These are phyloP conservation scores for Coptodon bakossiorum DNA, from an alignment of 2,113 vertebrate genomes.

Conservation along the genomic window DNA sequence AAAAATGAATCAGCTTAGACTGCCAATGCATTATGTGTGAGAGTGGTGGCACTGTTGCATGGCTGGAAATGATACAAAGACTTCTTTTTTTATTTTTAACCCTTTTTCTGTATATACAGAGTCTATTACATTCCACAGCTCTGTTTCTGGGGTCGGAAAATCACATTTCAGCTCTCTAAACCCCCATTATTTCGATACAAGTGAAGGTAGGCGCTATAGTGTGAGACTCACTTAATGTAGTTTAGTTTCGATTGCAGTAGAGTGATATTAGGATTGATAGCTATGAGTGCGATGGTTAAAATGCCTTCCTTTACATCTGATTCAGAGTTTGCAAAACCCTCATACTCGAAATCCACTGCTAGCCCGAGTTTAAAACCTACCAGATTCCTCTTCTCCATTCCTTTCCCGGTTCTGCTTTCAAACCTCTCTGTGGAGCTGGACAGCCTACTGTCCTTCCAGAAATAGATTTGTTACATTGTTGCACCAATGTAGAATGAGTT, in stretches of 20 bases:
- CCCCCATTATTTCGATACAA: neutral
- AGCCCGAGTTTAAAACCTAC: neutral
- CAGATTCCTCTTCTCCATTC: neutral
- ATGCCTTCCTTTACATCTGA: neutral
- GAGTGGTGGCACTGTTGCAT: slow-evolving; percentile 22
- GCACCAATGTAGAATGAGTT: neutral
- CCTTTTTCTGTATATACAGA: neutral
- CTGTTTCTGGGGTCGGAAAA: neutral
- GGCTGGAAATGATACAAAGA: slow-evolving; percentile 5
- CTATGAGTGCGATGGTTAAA: neutral
- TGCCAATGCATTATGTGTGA: slow-evolving; percentile 7
- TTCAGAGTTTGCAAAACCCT: neutral
- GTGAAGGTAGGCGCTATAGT: slow-evolving; percentile 14
- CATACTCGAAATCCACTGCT: neutral
- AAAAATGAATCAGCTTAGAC: slow-evolving; percentile 34
- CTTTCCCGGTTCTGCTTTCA: neutral
- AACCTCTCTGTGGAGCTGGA: neutral
- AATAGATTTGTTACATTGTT: neutral
- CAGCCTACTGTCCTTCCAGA: neutral
- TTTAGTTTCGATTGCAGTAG: neutral
- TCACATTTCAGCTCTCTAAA: neutral
- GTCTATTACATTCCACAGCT: neutral
- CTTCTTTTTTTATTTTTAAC: neutral
- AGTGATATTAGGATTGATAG: neutral
- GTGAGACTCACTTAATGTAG: neutral